Evolutionary conservation across 2,797 vertebrate species (phyloP).

Genomic region (Epinephelus malabaricus): DNA sequence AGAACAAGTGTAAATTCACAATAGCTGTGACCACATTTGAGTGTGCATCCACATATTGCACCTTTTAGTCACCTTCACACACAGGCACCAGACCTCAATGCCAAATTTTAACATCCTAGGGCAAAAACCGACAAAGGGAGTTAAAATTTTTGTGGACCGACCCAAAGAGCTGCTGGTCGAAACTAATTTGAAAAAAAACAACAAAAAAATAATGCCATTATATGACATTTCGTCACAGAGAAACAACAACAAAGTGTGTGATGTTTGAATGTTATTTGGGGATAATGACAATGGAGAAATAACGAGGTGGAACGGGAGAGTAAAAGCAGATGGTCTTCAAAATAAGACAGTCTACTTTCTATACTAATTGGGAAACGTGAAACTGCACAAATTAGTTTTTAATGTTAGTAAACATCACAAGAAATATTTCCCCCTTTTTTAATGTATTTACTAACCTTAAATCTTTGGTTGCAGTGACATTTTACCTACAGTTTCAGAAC

Average conservation of each 20-base stretch:
- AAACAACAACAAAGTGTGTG: not conserved
- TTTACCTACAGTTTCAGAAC: not conserved
- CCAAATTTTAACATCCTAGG: too few relatives aligned
- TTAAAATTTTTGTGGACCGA: too few relatives aligned
- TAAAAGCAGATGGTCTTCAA: not conserved
- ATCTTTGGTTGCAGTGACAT: not conserved
- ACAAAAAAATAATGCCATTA: not conserved
- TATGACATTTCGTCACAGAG: not conserved
- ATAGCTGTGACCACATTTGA: too few relatives aligned
- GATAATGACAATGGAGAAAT: not conserved
- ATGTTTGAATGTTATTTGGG: not conserved
- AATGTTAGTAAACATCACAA: not conserved
- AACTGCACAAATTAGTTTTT: not conserved
- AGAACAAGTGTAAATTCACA: too few relatives aligned
- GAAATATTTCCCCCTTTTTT: not conserved
- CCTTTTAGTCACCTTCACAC: too few relatives aligned
- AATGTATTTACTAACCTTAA: not conserved
- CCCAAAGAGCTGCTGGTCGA: too few relatives aligned
- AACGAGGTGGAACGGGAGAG: not conserved
- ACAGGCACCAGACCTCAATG: too few relatives aligned
- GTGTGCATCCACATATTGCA: too few relatives aligned
- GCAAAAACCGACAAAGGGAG: too few relatives aligned
- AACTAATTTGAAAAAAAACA: too few relatives aligned
- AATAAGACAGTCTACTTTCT: not conserved
- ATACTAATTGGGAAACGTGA: not conserved